Evolutionary conservation across 2,888 invertebrate species (phyloP), one percentile per base, ranked within the genome.

Genomic region (Trachelus tabidus): DNA sequence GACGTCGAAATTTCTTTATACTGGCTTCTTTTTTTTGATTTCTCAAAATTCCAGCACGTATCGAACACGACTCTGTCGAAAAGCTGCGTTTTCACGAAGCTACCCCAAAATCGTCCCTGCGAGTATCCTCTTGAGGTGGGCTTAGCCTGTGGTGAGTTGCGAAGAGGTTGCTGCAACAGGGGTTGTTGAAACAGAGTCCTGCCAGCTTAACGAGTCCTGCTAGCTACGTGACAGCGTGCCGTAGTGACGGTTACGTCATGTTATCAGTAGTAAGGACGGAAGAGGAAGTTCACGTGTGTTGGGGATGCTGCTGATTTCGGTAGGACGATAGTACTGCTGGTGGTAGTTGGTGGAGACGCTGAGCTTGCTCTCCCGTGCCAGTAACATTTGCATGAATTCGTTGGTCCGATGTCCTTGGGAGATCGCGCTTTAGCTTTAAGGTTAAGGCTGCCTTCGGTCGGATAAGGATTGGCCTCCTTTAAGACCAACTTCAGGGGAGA

Each of bases 1-100:
- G 89, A 90, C 89, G 90, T 84, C 88, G 90, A 89, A 89, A 89
- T 89, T 90, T 90, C 89, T 89, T 90, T 87, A 87, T 86, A 87
- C 85, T 84, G 83, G 84, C 84, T 82, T 80, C 80, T 80, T 82
- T 82, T 23, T 56, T 87, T 85, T 85, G 85, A 88, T 88, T 88
- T 82, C 23, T 4, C 79, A 79, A 82, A 90, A 86, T 87, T 90
- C 77, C 75, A 81, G 87, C 90, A 90, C 90, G 90, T 90, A 85
- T 76, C 86, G 86, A 84, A 85, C 86, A 85, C 83, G 85, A 79
- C 81, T 75, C n/a, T 12, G 76, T 73, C 73, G 37, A 73, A 34
- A 80, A 68, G 37, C 76, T 80, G 77, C 69, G 75, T 56, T 23
- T 56, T 56, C 40, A 9, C 2, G 23, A 56, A 56, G 6, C 40